These are phyloP conservation scores for Pholis gunnellus DNA, from an alignment of 2,113 vertebrate species.

Conservation along the genomic window DNA sequence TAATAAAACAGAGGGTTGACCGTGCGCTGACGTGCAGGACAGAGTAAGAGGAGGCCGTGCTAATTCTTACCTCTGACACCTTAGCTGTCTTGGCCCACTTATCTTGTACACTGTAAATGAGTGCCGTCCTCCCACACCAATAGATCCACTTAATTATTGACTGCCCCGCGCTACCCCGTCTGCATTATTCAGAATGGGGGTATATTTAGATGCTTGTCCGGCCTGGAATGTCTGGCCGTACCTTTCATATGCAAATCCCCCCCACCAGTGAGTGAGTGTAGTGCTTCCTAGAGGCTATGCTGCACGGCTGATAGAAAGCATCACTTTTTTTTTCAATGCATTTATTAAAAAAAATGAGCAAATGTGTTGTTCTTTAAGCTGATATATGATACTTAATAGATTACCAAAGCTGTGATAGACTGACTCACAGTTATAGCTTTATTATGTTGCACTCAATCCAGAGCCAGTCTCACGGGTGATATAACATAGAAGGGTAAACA, in stretches of 20 bases:
- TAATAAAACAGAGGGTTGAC: no score
- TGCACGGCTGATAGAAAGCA: not conserved
- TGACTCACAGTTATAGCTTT: not conserved
- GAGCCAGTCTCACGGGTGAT: not conserved
- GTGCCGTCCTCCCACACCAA: constrained; percentile 82
- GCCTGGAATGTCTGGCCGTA: constrained; percentile 71
- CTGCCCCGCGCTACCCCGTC: constrained; percentile 81
- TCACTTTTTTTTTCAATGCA: not conserved
- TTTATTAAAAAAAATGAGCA: no score
- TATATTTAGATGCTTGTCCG: constrained; percentile 85
- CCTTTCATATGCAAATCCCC: constrained; percentile 80
- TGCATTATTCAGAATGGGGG: constrained; percentile 86
- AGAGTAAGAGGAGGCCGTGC: constrained; percentile 49
- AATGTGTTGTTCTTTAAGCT: not conserved
- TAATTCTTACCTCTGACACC: constrained; percentile 57
- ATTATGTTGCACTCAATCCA: not conserved
- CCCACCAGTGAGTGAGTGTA: constrained; percentile 48
- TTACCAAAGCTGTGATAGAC: not conserved
- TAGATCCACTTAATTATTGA: constrained; percentile 88
- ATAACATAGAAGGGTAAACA: not conserved
- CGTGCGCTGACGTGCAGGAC: not conserved
- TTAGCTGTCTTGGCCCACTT: constrained; percentile 63
- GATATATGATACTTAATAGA: not conserved
- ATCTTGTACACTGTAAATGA: constrained; percentile 74
- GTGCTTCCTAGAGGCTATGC: constrained; percentile 28